phyloP scores from a whole-genome alignment of 1,140 invertebrate genomes.

The Platorchestia sp. region DNA sequence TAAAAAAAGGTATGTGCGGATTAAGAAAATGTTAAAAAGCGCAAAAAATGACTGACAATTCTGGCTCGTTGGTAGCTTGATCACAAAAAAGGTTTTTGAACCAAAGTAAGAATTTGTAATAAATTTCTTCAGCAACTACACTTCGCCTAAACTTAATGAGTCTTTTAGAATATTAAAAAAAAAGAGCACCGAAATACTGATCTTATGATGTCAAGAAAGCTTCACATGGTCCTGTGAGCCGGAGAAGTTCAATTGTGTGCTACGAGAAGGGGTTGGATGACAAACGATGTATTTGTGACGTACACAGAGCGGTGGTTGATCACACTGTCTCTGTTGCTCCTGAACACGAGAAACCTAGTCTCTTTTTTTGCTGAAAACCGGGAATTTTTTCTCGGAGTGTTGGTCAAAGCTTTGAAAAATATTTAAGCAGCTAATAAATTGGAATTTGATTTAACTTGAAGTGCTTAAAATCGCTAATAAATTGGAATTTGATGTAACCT shows the following conservation, averaged over 20 bases:
- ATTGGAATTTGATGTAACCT: too few species aligned
- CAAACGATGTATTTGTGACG: background rate
- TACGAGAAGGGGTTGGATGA: background rate
- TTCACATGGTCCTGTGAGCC: background rate
- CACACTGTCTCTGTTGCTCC: background rate
- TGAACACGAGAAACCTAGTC: background rate
- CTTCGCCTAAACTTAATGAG: too few species aligned
- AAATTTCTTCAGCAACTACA: background rate
- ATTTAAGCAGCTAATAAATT: background rate
- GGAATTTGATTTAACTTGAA: too few species aligned
- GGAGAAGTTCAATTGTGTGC: background rate
- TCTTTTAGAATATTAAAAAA: too few species aligned
- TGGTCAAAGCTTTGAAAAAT: background rate
- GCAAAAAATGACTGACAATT: too few species aligned
- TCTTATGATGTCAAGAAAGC: background rate
- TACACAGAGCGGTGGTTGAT: background rate
- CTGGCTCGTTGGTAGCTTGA: too few species aligned
- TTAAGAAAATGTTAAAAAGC: too few species aligned
- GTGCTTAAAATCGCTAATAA: too few species aligned
- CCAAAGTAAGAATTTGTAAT: background rate
- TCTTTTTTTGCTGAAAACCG: background rate
- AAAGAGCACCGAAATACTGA: too few species aligned
- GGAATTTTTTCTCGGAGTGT: background rate
- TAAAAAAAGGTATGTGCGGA: too few species aligned
- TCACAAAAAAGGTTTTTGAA: too few species aligned